These are phyloP conservation scores for Barbus barbus DNA, from an alignment of 2,113 vertebrate species.

Conservation along the genomic window DNA sequence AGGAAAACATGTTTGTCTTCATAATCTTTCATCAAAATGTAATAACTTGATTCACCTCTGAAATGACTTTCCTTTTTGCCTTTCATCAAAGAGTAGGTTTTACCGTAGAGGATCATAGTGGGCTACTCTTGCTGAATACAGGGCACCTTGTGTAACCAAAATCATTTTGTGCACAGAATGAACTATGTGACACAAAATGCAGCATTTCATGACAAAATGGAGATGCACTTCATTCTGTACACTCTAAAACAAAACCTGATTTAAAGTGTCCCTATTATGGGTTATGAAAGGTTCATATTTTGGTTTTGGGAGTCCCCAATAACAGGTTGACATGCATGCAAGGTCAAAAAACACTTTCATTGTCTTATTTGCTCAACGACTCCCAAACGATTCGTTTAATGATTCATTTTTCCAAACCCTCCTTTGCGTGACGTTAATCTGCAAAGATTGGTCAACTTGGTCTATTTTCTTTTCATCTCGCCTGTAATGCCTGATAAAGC, in stretches of 20 bases:
- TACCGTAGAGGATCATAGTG: neutral
- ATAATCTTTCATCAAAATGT: neutral
- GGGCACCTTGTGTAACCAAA: neutral
- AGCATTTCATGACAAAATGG: neutral
- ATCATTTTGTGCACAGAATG: neutral
- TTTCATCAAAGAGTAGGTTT: neutral
- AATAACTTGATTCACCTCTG: neutral
- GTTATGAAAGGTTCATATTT: no score
- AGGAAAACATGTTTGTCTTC: conserved; percentile 1
- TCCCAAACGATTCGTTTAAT: no score
- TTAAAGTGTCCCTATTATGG: no score
- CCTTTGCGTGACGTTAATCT: no score
- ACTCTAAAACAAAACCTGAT: neutral
- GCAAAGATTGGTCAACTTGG: no score
- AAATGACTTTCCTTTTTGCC: neutral
- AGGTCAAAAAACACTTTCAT: no score
- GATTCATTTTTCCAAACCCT: no score
- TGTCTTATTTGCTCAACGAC: no score
- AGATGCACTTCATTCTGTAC: neutral
- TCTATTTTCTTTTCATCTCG: no score
- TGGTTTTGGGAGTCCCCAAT: no score
- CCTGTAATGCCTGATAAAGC: no score
- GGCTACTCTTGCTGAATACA: neutral
- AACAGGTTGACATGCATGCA: no score
- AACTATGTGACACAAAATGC: neutral